A percentile compares a stretch with the other conserved stretches of the same genome.
Evolutionary conservation across 2,888 invertebrate genomes (phyloP).

Genomic region (Drosophila hamatofila): DNA sequence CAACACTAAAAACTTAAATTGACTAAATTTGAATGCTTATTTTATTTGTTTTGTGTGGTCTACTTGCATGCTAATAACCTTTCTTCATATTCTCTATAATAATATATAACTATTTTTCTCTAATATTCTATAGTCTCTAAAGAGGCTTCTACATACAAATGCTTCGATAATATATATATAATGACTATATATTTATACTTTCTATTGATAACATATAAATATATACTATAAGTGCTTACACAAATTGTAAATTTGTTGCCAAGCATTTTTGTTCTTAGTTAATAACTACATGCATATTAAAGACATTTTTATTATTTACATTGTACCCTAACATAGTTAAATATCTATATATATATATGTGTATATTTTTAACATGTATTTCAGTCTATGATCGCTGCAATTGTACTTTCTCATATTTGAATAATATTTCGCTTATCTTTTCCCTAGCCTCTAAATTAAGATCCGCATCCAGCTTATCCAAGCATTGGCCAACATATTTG

Average conservation of each 20-base stretch:
- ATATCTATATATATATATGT: too few species aligned
- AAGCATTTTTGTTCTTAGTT: background rate
- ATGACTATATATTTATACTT: constrained; percentile 1
- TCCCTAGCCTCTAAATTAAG: constrained; percentile 46
- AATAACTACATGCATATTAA: background rate
- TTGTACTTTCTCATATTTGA: constrained; percentile 36
- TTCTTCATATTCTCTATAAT: background rate
- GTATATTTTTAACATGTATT: background rate
- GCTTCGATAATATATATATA: background rate
- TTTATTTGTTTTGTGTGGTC: background rate
- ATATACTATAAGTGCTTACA: background rate
- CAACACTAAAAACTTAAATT: background rate
- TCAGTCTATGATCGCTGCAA: constrained; percentile 38
- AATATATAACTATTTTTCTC: background rate
- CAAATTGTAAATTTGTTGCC: background rate
- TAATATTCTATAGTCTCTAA: background rate
- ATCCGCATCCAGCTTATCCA: constrained; percentile 40
- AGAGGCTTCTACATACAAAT: background rate
- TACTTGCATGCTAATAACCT: constrained; percentile 4
- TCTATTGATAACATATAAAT: constrained; percentile 2
- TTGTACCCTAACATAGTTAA: background rate
- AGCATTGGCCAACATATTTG: constrained; percentile 37
- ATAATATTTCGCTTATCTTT: constrained; percentile 43
- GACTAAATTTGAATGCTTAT: background rate
- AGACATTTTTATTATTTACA: constrained; percentile 7